Percentiles rank a stretch among this genome's conserved stretches.
Conservation (phyloP, 2,113 vertebrate genomes). For the Anthoscopus minutus region DNA sequence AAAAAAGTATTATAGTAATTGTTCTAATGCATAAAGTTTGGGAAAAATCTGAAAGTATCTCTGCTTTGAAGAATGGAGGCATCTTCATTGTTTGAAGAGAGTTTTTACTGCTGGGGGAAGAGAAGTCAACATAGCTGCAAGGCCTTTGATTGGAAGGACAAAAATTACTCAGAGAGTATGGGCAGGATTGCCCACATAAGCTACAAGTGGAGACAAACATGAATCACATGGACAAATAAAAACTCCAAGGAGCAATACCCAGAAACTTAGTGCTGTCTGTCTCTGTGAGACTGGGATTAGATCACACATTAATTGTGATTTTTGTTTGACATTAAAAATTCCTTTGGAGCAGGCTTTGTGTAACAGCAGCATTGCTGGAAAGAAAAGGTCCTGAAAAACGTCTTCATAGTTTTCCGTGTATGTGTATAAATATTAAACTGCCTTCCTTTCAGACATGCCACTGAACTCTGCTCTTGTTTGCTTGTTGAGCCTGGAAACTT, state of each 20-base stretch:
- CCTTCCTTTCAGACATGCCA: slow-evolving; percentile 36
- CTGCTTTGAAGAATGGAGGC: not conserved
- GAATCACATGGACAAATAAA: not conserved
- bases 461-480: slow-evolving; percentile 45
- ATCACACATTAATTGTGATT: not conserved
- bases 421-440: slow-evolving; percentile 39
- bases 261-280: not conserved
- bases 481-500: slow-evolving; percentile 60
- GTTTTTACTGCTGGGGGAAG: not conserved
- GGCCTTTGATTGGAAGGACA: not conserved
- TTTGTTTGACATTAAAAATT: slow-evolving; percentile 19
- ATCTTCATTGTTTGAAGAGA: not conserved
- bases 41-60: not conserved
- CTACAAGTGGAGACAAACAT: not conserved
- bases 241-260: not conserved
- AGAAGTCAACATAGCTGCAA: not conserved
- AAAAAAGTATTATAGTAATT: not conserved
- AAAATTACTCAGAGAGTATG: not conserved
- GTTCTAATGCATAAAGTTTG: not conserved
- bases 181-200: not conserved
- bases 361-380: not conserved
- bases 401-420: slow-evolving; percentile 2
- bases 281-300: not conserved
- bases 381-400: slow-evolving; percentile 42
- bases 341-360: not conserved